phyloP scores from a whole-genome alignment of 1,140 invertebrate genomes.

The Habropoda laboriosa region DNA sequence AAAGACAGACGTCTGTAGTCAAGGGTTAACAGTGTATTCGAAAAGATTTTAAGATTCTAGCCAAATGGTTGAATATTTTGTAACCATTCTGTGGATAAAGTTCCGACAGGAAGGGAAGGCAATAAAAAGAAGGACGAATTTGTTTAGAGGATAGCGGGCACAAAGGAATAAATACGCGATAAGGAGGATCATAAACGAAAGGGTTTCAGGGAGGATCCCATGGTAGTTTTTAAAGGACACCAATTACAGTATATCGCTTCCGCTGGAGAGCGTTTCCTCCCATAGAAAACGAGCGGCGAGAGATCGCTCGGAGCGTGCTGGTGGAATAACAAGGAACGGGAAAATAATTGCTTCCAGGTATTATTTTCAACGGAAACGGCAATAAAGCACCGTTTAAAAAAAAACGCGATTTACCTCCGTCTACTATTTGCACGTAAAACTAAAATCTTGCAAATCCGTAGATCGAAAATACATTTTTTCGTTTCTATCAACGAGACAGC shows the following conservation, averaged over 20 bases:
- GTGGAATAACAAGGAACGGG: slow-evolving; percentile 14
- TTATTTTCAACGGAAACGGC: background rate
- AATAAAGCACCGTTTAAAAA: background rate
- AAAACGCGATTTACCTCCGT: background rate
- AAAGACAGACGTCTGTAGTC: too few relatives aligned
- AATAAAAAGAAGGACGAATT: background rate
- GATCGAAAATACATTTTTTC: too few relatives aligned
- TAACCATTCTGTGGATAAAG: background rate
- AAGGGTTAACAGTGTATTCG: too few relatives aligned
- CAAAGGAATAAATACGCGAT: background rate
- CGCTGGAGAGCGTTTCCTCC: slow-evolving; percentile 30
- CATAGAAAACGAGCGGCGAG: slow-evolving; percentile 21
- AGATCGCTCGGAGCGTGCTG: background rate
- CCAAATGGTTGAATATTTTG: background rate
- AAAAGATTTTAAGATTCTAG: background rate
- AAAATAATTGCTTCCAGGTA: slow-evolving; percentile 21
- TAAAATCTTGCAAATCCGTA: too few relatives aligned
- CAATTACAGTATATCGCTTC: slow-evolving; percentile 38
- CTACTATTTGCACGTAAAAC: background rate
- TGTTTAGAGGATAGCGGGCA: background rate
- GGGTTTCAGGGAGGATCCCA: background rate
- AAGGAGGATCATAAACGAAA: slow-evolving; percentile 8
- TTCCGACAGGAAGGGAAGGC: background rate
- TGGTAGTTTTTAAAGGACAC: slow-evolving; percentile 39
- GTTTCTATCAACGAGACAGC: too few relatives aligned